Evolutionary conservation across 2,797 vertebrate species (phyloP).

Genomic region (Malurus splendens): DNA sequence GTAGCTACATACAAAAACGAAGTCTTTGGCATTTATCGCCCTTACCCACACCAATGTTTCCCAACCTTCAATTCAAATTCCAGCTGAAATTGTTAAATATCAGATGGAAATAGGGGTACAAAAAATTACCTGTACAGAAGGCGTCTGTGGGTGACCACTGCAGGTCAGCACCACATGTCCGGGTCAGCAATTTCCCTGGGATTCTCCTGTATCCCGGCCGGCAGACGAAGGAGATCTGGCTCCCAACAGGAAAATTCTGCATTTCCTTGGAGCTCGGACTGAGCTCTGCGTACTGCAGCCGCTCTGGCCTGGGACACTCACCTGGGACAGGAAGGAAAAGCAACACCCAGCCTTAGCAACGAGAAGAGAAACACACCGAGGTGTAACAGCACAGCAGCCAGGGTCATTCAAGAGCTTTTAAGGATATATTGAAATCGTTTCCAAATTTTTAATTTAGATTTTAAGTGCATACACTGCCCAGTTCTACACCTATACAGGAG

Average conservation of each 20-base stretch:
- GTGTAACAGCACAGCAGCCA: rapidly evolving
- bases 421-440: rapidly evolving
- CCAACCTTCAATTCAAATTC: neutral
- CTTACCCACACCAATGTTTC: rapidly evolving
- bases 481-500: rapidly evolving
- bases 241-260: neutral
- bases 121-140: slow-evolving; percentile 45
- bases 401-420: rapidly evolving
- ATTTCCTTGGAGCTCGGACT: rapidly evolving
- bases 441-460: neutral
- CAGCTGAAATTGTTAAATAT: rapidly evolving
- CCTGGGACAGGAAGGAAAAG: neutral
- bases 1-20: neutral
- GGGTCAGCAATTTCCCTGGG: rapidly evolving
- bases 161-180: neutral
- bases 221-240: neutral
- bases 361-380: rapidly evolving
- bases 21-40: rapidly evolving
- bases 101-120: neutral
- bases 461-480: rapidly evolving
- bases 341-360: neutral
- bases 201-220: neutral
- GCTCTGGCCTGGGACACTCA: rapidly evolving
- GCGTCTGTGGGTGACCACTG: neutral
- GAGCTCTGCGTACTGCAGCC: neutral